These are phyloP conservation scores for Chionodraco myersi DNA, from an alignment of 2,113 vertebrate genomes.

Conservation along the genomic window DNA sequence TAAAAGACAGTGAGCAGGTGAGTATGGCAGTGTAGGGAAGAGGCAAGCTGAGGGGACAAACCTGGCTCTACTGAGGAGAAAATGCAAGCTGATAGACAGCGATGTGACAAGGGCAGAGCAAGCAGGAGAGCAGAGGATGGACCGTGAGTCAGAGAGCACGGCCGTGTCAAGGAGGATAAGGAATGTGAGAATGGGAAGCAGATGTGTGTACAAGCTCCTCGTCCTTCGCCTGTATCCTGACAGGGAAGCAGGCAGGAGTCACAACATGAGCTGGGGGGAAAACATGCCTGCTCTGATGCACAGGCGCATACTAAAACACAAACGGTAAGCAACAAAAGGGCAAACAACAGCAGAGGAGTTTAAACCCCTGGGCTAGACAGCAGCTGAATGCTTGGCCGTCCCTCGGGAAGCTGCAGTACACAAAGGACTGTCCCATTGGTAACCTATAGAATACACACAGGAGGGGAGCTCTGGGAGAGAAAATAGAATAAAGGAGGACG, in stretches of 20 bases:
- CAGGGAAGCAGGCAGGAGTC: constrained; percentile 36
- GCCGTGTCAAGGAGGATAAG: constrained; percentile 38
- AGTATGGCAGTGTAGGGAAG: constrained; percentile 6
- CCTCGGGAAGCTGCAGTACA: constrained; percentile 38
- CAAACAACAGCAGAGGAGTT: constrained; percentile 25
- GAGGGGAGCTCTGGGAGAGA: background rate
- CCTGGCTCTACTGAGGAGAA: constrained; percentile 10
- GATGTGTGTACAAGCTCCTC: constrained; percentile 43
- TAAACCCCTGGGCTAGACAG: constrained; percentile 20
- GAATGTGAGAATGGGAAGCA: constrained; percentile 29
- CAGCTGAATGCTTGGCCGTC: constrained; percentile 37
- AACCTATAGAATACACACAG: constrained; percentile 26
- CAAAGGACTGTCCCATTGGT: constrained; percentile 34
- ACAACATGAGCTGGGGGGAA: constrained; percentile 46
- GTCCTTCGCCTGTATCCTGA: constrained; percentile 22
- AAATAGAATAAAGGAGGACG: background rate
- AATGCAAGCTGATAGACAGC: constrained; percentile 34
- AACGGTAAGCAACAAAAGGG: constrained; percentile 1
- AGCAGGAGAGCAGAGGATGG: constrained; percentile 36
- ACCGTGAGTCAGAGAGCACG: constrained; percentile 26
- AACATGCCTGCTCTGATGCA: constrained; percentile 8
- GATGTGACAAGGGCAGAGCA: constrained; percentile 54
- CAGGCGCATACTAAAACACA: background rate
- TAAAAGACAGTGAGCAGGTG: background rate
- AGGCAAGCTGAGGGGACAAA: constrained; percentile 10